Conservation (phyloP, 2,113 vertebrate species). For the Hiodon alosoides region DNA sequence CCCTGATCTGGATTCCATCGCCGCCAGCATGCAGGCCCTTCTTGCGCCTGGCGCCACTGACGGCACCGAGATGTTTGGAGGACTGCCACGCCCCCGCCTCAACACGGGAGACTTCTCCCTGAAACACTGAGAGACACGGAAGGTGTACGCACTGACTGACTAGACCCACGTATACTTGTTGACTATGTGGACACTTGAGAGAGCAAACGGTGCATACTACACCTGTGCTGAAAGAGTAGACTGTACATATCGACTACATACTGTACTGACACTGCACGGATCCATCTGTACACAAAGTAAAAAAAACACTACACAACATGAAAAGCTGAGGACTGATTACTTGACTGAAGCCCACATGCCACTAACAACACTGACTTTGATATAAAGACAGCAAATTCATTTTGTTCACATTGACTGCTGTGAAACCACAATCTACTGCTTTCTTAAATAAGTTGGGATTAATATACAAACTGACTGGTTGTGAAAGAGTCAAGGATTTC, state of each 20-base stretch:
- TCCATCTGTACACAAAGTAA: not conserved
- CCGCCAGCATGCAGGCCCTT: slow-evolving; percentile 84
- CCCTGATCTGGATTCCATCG: slow-evolving; percentile 83
- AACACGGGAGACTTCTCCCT: slow-evolving; percentile 85
- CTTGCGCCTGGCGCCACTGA: slow-evolving; percentile 76
- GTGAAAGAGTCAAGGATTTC: not conserved
- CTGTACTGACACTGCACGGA: not conserved
- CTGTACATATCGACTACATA: not conserved
- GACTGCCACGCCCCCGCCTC: slow-evolving; percentile 80
- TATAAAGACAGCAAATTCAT: not conserved
- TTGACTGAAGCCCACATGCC: not conserved
- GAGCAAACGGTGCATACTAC: not conserved
- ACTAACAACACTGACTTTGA: not conserved
- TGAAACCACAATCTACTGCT: too few species aligned
- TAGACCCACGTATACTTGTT: not conserved
- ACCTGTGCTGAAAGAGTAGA: not conserved
- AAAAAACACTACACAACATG: too few species aligned
- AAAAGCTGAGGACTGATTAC: not conserved
- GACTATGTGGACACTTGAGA: not conserved
- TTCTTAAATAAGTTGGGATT: too few species aligned
- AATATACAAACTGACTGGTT: not conserved
- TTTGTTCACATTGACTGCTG: too few species aligned
- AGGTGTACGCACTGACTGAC: not conserved
- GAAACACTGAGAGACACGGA: slow-evolving; percentile 56
- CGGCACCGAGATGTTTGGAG: slow-evolving; percentile 83